Evolutionary conservation across 2,797 vertebrate species (phyloP), one percentile per base, ranked within the genome.

Genomic region (Clarias laeviceps): DNA sequence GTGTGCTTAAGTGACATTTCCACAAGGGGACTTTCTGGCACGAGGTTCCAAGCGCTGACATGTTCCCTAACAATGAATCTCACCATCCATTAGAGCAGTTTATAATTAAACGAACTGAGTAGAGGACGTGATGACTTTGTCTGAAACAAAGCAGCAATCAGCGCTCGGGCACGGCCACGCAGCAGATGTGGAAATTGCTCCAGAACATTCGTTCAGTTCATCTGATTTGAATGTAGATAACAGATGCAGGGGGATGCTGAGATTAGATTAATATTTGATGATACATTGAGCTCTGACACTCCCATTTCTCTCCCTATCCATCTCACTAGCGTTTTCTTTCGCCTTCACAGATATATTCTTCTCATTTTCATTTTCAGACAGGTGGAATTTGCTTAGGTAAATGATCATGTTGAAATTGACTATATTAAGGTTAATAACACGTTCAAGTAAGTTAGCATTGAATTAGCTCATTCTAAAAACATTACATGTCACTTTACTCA

Each of bases 221-320:
- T 68, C 88, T 84, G 85, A 87, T 84, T 82, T 82, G 78, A 87
- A 87, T 87, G 83, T 84, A 85, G 87, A 87, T 89, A 86, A 83
- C 70, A 81, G 82, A 85, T 74, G 83, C 59, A 66, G 32, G 7
- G 64, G 66, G 59, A 84, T 56, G 59, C 80, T 12, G 5, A 61
- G 85, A 82, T 88, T 77, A 34, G 85, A 83, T 85, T 88, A 86
- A 89, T 89, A 85, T 86, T 83, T 89, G 85, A 88, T 88, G 80
- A 84, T 68, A 78, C 72, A 66, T 59, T 45, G 64, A 57, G 27
- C 22, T 3, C 56, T 5, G 37, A 66, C 37, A 50, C 78, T 57
- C 18, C 24, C 66, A 65, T 83, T 82, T 54, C 59, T 66, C 61
- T 32, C 29, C 69, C 4, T 59, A 34, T 69, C 54, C 29, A 32